phyloP scores from a whole-genome alignment of 1,140 invertebrate species.

The Xylocopa sonorina region DNA sequence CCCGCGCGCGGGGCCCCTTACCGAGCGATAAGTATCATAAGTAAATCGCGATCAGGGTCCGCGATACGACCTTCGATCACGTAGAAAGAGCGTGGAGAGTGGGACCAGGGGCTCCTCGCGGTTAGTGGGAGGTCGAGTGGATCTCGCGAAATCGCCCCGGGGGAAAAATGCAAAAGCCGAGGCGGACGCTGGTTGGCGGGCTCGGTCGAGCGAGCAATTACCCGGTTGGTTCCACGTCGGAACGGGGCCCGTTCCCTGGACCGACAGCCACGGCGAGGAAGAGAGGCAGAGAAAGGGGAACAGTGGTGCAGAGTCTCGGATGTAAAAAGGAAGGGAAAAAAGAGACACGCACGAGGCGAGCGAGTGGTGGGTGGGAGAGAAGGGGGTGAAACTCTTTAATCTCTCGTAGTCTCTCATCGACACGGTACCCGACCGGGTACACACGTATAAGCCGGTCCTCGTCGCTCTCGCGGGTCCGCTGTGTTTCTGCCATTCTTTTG shows the following conservation, averaged over 20 bases:
- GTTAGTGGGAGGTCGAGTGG: conserved; percentile 42
- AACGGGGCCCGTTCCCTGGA: conserved; percentile 35
- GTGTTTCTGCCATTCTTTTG: conserved; percentile 43
- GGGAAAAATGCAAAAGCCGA: conserved; percentile 68
- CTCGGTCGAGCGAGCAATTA: conserved; percentile 64
- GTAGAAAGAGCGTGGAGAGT: neutral
- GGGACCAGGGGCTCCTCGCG: neutral
- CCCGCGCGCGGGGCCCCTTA: conserved; percentile 9
- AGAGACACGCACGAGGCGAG: neutral
- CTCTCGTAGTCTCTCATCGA: conserved; percentile 62
- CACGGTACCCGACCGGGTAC: conserved; percentile 31
- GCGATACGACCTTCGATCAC: conserved; percentile 59
- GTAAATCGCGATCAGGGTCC: conserved; percentile 67
- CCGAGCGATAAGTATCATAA: conserved; percentile 67
- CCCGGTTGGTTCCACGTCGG: conserved; percentile 62
- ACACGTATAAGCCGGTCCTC: conserved; percentile 20
- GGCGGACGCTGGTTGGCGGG: conserved; percentile 41
- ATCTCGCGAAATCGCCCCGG: conserved; percentile 58
- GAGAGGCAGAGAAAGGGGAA: neutral
- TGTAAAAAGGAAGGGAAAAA: neutral
- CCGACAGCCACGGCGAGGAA: neutral
- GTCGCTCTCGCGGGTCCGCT: conserved; percentile 35
- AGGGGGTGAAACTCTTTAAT: conserved; percentile 59
- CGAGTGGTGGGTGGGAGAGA: neutral
- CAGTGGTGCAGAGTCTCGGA: neutral